Base-by-base conservation (phyloP, 1,140 invertebrate genomes). In the Carcinoscorpius rotundicauda region DNA sequence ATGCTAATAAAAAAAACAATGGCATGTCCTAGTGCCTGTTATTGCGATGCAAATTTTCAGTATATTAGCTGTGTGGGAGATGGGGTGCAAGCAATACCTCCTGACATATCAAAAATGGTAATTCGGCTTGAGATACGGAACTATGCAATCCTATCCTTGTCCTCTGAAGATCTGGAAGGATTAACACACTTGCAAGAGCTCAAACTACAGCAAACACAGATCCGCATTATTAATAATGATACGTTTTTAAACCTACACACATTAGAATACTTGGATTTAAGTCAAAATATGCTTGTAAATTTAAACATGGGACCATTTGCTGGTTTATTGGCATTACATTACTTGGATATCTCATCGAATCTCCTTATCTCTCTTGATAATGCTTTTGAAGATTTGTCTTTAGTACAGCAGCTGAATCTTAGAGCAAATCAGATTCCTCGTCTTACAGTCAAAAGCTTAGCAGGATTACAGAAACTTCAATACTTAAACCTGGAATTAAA, bases 401-500 rank as follows among this genome's bases (percentile, higher is more conserved):
- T 79, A 61, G 72, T 91, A 29, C 84, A 87, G 71, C 82, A 84
- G 73, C 78, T 90, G 0, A 85, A 88, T 72, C 77, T 91, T 57
- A 83, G 85, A 64, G 80, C 82, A 51, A 91, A 91, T 74, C 79
- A 80, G 51, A 75, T 91, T 58, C 77, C 52, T 64, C 9, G 6
- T 60, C 61, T 66, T n/a, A 60, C 29, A 4, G 59, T 48, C n/a
- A 50, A 60, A 5, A 60, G 4, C 29, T 60, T 60, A 10, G 49
- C 10, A 4, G 83, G 82, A 53, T 80, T 89, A 51, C 76, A 78
- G 53, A 78, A 82, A 67, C 76, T 93, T 49, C 84, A 88, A 71
- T 86, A 89, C 71, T 77, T 93, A 58, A 88, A 92, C 69, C 79
- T 92, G 6, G 89, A 88, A 6, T 80, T 86, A 66, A 93, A 93